A percentile compares a stretch with the other conserved stretches of the same genome.
Conservation (phyloP, 2,888 invertebrate species). For the Cataglyphis altisquamis region DNA sequence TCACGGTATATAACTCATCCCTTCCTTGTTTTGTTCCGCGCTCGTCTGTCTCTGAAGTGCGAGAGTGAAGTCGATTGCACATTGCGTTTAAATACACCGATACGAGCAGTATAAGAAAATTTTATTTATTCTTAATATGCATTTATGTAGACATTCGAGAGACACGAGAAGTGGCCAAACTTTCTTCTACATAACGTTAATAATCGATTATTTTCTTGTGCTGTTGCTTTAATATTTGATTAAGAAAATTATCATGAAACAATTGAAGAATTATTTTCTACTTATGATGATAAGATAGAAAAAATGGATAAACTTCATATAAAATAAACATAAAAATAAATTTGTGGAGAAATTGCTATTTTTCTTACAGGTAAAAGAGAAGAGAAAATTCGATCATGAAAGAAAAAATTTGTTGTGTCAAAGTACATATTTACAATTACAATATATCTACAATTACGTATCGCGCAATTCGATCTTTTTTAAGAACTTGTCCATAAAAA, state of each 20-base stretch:
- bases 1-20: slow-evolving; percentile 77
- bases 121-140: slow-evolving; percentile 43
- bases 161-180: neutral
- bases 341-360: neutral
- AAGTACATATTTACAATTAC: slow-evolving; percentile 12
- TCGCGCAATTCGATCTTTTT: neutral
- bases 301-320: neutral
- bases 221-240: neutral
- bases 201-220: neutral
- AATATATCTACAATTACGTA: neutral
- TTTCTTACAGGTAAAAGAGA: neutral
- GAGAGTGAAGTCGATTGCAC: slow-evolving; percentile 65
- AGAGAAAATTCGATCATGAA: neutral
- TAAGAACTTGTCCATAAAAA: neutral
- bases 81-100: slow-evolving; percentile 60
- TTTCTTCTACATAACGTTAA: neutral
- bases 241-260: neutral
- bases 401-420: neutral
- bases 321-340: neutral
- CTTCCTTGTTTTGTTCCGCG: slow-evolving; percentile 71
- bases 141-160: neutral
- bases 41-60: slow-evolving; percentile 66
- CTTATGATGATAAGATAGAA: neutral
- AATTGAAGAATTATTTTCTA: neutral
- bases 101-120: slow-evolving; percentile 38